Base-by-base conservation (phyloP, 2,797 vertebrate genomes). In the Potorous gilbertii region DNA sequence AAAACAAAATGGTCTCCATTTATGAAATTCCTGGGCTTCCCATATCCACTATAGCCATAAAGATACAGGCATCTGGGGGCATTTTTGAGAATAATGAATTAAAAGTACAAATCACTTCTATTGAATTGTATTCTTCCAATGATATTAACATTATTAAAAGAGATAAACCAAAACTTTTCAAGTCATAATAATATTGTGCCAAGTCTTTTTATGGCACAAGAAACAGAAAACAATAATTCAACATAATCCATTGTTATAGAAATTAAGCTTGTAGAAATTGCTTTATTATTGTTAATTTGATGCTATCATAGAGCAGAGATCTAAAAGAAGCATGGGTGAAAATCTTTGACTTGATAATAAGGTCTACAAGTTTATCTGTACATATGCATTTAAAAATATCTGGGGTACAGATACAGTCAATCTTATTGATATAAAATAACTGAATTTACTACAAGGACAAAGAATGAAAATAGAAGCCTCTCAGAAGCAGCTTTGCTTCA, bases 181-280 rank as follows among this genome's bases (percentile, higher is more conserved):
- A 95, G 29, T 96, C 92, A 56, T 52, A 91, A 90, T 0, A 74
- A 3, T 54, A 12, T 74, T 66, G 55, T 5, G 4, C 9, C 4
- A 62, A 90, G 34, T 89, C 91, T 94, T 94, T 91, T 90, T 54
- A 92, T 50, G 29, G 57, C 10, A 62, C 31, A 93, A 90, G 34
- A 91, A 91, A 81, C 94, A 93, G 14, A 97, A 94, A 95, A 28
- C 92, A 66, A 56, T 90, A 55, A 29, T 91, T 96, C 94, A 92
- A 92, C 31, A 56, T 46, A 94, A 93, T 54, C 13, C 13, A 93
- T 92, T 94, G 56, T 56, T 92, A 92, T 3, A 56, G 27, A n/a
- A 90, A 81, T 55, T 55, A 46, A 92, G 93, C 89, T 54, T 66
- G 27, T 59, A 59, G 56, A 46, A 4, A 91, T 94, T 52, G 21